Conservation (phyloP, 2,113 vertebrate species). For the Ptyas mucosa region DNA sequence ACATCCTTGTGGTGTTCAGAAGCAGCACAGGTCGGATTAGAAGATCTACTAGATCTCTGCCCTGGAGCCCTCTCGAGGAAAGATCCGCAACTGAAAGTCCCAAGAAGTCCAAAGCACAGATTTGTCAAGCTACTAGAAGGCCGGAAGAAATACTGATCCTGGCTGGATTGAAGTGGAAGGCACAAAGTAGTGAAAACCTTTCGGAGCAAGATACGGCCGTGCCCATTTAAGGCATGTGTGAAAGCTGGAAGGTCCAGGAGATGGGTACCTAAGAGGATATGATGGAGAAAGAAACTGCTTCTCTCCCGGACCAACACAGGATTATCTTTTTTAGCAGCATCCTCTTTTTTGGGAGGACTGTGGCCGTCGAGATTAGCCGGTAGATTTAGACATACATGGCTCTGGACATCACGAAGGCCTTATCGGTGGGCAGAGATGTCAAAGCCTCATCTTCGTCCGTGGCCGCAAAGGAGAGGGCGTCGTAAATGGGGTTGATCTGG, state of each 20-base stretch:
- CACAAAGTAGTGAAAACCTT: too few species aligned
- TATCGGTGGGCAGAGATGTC: conserved; percentile 18
- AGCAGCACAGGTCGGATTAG: neutral
- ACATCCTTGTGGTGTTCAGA: neutral
- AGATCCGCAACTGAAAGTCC: neutral
- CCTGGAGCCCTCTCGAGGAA: neutral
- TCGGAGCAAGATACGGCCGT: neutral
- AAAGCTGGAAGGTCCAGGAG: neutral
- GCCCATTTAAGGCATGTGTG: neutral
- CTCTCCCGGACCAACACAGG: neutral
- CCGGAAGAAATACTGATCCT: neutral
- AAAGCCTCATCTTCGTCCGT: conserved; percentile 18
- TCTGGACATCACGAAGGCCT: conserved; percentile 68
- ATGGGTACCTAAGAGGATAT: neutral
- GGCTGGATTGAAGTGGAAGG: neutral
- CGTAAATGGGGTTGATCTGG: conserved; percentile 67
- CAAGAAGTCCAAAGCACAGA: neutral
- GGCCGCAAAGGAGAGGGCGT: conserved; percentile 43
- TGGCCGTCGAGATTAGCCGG: too few species aligned
- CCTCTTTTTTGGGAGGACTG: neutral
- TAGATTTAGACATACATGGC: conserved; percentile 66
- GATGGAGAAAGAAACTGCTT: neutral
- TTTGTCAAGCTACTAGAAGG: neutral
- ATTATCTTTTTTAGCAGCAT: neutral
- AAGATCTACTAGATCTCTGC: neutral